Evolutionary conservation across 2,888 invertebrate genomes (phyloP), one percentile per base, ranked within the genome.

Genomic region (Terebella lapidaria): DNA sequence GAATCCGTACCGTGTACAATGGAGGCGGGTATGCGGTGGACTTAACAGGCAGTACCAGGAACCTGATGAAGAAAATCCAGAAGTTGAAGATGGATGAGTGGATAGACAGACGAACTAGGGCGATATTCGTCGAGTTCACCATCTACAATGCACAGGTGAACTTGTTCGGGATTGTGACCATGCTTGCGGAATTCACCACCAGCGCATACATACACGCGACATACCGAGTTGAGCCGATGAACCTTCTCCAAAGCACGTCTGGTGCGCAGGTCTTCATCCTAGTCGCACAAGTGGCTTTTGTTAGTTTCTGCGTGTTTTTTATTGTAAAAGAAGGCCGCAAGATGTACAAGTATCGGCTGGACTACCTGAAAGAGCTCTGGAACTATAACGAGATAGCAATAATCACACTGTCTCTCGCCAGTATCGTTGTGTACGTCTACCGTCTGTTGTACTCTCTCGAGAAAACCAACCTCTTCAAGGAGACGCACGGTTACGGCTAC

Each of bases 121-220:
- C 84, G 2, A 75, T 84, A 2, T 79, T 84, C 62, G 74, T 84
- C 20, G 84, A 84, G 64, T 84, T 84, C 67, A 82, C 84, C 0
- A 78, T 80, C 30, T 84, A 84, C 71, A 84, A 84, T 60, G 72
- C 79, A 0, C 52, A 66, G 27, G 64, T 64, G 27, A 79, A 79
- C 61, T 65, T 81, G 25, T 80, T 81, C 64, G 72, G 72, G 3
- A 71, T 79, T 1, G 69, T 69, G 5, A 77, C 75, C 3, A 65
- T 81, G 22, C 60, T 78, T 4, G 70, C 76, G 1, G 81, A 81
- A 70, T 70, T 77, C 51, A 63, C 74, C 47, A 67, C 72, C 18
- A 74, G 71, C 56, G 77, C 78, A 2, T 77, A 77, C 18, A 65
- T 79, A 3, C 69, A 75, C 30, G 67, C 72, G 18, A 72, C 72